Base-by-base conservation (phyloP, 2,797 vertebrate species). In the Gymnopithys bicolor region DNA sequence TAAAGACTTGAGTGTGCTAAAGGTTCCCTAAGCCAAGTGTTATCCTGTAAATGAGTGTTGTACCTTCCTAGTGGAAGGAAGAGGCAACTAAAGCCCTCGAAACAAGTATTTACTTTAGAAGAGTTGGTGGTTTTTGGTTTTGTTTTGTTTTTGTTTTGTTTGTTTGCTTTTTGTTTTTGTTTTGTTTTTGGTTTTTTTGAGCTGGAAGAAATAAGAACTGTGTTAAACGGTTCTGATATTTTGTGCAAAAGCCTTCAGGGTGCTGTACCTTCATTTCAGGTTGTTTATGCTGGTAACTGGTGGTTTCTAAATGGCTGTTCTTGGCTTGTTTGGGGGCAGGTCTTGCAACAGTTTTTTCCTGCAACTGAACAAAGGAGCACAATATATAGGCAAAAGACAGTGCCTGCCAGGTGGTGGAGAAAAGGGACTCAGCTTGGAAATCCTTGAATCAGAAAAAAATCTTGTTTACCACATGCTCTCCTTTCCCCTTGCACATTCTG, bases 401-500 rank as follows among this genome's bases (percentile, higher is more conserved):
- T 49, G 32, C 23, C 88, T 63, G 46, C 8, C 52, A 70, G 33
- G 41, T 49, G 45, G 41, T 51, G 7, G 30, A 84, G 41, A 73
- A 68, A 80, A 89, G 22, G 59, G 60, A 30, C 7, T 56, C 27
- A 49, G 18, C 24, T 87, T 82, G 82, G 78, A 73, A 84, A 82
- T 87, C 32, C 14, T 80, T 13, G 22, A 70, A 32, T 56, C 18
- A 7, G n/a, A 21, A n/a, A 60, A 39, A 23, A 17, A 1, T 2
- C 10, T 33, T 69, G 2, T 24, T 75, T 64, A 17, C 41, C 27
- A 25, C 9, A 2, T 37, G 5, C 32, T 71, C 11, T 87, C 10
- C 18, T 80, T 92, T 56, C 49, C 37, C 13, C 5, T 2, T 71
- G 37, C 43, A 17, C 0, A 0, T 4, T 68, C 6, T 39, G 14